Conservation (phyloP, 1,140 invertebrate genomes). For the Drosophila lacteicornis region DNA sequence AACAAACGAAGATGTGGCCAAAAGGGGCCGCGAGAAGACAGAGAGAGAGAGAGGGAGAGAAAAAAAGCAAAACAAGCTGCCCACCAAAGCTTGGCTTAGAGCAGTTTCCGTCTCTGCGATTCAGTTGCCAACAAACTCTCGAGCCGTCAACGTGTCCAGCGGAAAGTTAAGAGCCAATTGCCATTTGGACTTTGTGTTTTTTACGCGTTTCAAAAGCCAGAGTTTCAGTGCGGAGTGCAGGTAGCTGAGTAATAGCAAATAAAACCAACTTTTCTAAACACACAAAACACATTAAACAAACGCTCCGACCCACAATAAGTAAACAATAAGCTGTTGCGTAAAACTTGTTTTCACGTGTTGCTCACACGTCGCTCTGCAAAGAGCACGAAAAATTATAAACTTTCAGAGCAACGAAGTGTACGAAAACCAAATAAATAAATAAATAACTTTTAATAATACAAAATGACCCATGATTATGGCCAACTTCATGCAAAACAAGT, state of each 20-base stretch:
- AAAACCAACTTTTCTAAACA: slow-evolving; percentile 26
- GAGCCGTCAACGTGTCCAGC: slow-evolving; percentile 70
- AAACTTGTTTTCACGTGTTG: slow-evolving; percentile 78
- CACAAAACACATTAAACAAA: slow-evolving; percentile 30
- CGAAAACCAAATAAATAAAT: slow-evolving; percentile 19
- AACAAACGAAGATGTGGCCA: slow-evolving; percentile 75
- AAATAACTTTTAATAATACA: slow-evolving; percentile 23
- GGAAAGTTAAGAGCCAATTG: slow-evolving; percentile 35
- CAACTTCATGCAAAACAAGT: slow-evolving; percentile 33
- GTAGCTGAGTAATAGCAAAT: slow-evolving; percentile 39
- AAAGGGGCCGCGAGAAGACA: slow-evolving; percentile 48
- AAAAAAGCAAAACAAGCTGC: slow-evolving; percentile 27
- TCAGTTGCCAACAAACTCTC: slow-evolving; percentile 70
- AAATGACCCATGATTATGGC: slow-evolving; percentile 31
- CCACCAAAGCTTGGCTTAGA: slow-evolving; percentile 52
- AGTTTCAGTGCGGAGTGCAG: slow-evolving; percentile 52
- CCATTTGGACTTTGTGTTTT: slow-evolving; percentile 24
- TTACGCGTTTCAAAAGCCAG: slow-evolving; percentile 49
- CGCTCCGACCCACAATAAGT: slow-evolving; percentile 20
- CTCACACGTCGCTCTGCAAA: slow-evolving; percentile 43
- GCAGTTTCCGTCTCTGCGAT: slow-evolving; percentile 41
- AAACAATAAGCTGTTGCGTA: slow-evolving; percentile 63
- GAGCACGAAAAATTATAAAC: slow-evolving; percentile 46
- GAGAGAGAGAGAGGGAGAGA: slow-evolving; percentile 16
- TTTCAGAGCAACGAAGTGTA: slow-evolving; percentile 27